Conservation (phyloP, 2,797 vertebrate species). For the Moxostoma hubbsi region DNA sequence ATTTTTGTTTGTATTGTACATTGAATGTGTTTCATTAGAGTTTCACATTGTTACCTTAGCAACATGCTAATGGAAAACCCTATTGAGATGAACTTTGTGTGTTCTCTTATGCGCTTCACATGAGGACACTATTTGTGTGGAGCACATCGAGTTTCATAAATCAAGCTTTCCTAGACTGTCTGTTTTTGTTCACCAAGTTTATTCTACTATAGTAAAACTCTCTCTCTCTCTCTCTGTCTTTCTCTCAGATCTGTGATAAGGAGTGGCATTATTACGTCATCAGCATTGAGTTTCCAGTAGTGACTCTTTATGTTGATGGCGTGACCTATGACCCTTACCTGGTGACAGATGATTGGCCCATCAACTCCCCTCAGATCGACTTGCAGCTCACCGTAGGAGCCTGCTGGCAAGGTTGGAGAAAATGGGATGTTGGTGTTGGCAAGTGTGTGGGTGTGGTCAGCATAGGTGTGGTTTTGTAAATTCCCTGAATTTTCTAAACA, state of each 20-base stretch:
- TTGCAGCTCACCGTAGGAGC: conserved; percentile 96
- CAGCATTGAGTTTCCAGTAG: conserved; percentile 92
- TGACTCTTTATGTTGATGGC: conserved; percentile 93
- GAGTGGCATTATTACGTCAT: conserved; percentile 99
- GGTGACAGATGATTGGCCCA: conserved; percentile 98
- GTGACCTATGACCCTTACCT: conserved; percentile 94
- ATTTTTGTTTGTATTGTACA: too few relatives aligned
- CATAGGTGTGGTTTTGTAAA: not conserved
- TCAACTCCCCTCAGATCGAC: conserved; percentile 94
- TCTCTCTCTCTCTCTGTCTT: conserved; percentile 55
- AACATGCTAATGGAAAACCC: too few relatives aligned
- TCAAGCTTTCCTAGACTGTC: too few relatives aligned
- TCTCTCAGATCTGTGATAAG: conserved; percentile 93
- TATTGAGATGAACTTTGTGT: too few relatives aligned
- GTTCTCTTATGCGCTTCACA: too few relatives aligned
- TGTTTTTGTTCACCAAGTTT: too few relatives aligned
- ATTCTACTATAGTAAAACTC: not conserved
- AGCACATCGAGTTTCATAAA: too few relatives aligned
- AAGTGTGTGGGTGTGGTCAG: conserved; percentile 13
- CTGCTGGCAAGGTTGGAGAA: conserved; percentile 96
- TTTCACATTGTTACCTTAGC: too few relatives aligned
- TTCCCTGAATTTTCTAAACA: not conserved
- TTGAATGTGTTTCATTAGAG: too few relatives aligned
- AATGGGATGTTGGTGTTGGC: not conserved
- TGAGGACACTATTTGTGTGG: too few relatives aligned